These are phyloP conservation scores for Xenotilapia caudafasciata DNA, from an alignment of 2,113 vertebrate genomes.

Conservation along the genomic window DNA sequence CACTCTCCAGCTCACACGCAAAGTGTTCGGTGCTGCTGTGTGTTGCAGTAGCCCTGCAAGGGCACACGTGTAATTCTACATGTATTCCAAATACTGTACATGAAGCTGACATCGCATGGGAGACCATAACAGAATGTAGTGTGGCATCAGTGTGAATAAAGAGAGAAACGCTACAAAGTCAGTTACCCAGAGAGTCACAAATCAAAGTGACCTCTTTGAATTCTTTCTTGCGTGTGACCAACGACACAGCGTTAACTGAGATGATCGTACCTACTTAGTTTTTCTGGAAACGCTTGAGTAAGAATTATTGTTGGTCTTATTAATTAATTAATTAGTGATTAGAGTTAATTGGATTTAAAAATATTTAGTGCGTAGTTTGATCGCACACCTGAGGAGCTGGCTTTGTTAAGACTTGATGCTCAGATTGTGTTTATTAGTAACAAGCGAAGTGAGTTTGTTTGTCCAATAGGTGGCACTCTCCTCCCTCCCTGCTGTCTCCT, in stretches of 20 bases:
- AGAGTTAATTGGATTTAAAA: not conserved
- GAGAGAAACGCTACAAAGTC: not conserved
- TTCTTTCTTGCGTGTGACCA: fast-evolving
- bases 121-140: not conserved
- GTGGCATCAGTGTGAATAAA: not conserved
- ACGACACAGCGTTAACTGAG: fast-evolving
- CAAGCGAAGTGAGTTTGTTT: slow-evolving; percentile 11
- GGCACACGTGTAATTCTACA: fast-evolving
- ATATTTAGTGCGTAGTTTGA: not conserved
- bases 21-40: not conserved
- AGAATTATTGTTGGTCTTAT: not conserved
- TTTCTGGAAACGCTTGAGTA: not conserved
- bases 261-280: fast-evolving
- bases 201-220: not conserved
- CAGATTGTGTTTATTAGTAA: not conserved
- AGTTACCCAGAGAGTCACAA: not conserved
- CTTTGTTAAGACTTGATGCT: not conserved
- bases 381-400: fast-evolving
- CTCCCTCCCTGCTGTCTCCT: not conserved
- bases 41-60: fast-evolving
- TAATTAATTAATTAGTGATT: not conserved
- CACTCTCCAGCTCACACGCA: not conserved
- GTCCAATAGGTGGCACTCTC: slow-evolving; percentile 67
- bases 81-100: not conserved
- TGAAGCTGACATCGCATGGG: not conserved